phyloP scores from a whole-genome alignment of 2,113 vertebrate species.

The Tamias sibiricus region DNA sequence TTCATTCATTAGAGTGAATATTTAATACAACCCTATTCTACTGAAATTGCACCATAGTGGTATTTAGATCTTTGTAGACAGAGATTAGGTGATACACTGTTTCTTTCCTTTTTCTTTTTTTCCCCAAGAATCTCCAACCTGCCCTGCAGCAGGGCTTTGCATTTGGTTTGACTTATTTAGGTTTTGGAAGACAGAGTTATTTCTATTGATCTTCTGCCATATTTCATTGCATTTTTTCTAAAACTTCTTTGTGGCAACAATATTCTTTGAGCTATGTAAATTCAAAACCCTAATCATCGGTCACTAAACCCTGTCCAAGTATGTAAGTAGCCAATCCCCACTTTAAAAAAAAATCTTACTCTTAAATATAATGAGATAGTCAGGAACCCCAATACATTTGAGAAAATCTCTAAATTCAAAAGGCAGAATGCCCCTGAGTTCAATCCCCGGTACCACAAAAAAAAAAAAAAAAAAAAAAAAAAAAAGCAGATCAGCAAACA shows the following conservation, averaged over 20 bases:
- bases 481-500: background rate
- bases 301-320: background rate
- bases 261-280: background rate
- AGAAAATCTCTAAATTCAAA: background rate
- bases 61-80: background rate
- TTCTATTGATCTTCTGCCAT: background rate
- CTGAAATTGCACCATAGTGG: background rate
- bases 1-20: background rate
- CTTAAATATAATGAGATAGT: background rate
- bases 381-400: background rate
- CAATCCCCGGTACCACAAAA: no score
- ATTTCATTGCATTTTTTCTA: background rate
- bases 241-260: background rate
- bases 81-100: background rate
- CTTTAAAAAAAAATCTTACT: background rate
- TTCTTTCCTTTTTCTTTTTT: background rate
- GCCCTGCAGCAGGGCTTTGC: background rate
- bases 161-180: background rate
- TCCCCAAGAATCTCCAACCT: background rate
- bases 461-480: no score
- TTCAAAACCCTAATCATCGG: background rate
- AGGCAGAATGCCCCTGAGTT: no score
- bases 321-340: background rate
- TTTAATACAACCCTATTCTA: background rate
- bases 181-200: background rate